phyloP scores from a whole-genome alignment of 2,113 vertebrate genomes.

The Apistogramma diplotaenia region DNA sequence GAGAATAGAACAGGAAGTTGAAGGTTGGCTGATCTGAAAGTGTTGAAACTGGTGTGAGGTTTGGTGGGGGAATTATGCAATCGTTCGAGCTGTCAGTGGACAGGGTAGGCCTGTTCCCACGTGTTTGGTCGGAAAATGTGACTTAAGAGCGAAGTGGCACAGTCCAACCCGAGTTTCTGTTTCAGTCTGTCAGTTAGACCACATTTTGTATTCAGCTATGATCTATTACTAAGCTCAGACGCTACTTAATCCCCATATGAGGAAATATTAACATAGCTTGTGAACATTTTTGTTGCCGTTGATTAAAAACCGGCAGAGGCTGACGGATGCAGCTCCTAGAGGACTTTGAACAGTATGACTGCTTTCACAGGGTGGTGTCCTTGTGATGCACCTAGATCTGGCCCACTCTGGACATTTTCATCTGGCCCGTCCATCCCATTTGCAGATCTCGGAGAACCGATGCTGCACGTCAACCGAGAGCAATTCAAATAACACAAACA shows the following conservation, averaged over 20 bases:
- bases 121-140: constrained; percentile 49
- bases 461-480: neutral
- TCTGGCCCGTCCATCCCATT: neutral
- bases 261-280: neutral
- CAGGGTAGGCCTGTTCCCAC: constrained; percentile 5
- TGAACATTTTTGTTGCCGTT: neutral
- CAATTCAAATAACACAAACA: too few species aligned
- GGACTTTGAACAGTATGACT: neutral
- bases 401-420: neutral
- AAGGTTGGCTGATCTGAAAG: constrained; percentile 2
- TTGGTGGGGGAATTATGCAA: constrained; percentile 45
- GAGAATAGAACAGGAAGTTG: constrained; percentile 36
- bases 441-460: neutral
- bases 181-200: neutral
- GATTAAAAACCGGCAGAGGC: neutral
- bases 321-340: neutral
- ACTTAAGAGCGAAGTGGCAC: neutral
- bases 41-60: constrained; percentile 35
- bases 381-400: neutral
- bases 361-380: neutral
- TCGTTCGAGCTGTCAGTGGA: constrained; percentile 38
- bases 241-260: neutral
- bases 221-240: neutral
- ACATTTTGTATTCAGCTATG: neutral
- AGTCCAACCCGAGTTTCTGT: constrained; percentile 11